Evolutionary conservation across 2,113 vertebrate genomes (phyloP).

Genomic region (Pseudopipra pipra): DNA sequence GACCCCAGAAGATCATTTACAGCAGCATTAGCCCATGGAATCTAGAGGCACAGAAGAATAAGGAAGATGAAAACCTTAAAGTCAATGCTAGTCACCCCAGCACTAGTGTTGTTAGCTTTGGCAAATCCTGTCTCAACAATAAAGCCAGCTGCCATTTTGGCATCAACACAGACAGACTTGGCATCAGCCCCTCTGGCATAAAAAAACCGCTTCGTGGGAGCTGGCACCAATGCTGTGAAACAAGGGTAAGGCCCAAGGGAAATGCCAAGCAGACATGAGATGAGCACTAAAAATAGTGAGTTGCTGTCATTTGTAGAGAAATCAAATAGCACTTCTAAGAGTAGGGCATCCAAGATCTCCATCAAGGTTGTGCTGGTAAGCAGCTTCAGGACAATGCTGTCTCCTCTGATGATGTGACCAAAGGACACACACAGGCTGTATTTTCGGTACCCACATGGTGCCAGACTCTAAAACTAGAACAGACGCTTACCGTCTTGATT

Average conservation of each 20-base stretch:
- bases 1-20: background rate
- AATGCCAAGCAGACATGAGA: conserved; percentile 44
- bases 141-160: conserved; percentile 57
- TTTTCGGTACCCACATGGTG: conserved; percentile 40
- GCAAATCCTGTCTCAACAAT: conserved; percentile 30
- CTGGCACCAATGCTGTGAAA: conserved; percentile 53
- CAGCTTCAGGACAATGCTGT: background rate
- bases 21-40: background rate
- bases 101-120: conserved; percentile 37
- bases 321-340: conserved; percentile 31
- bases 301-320: conserved; percentile 38
- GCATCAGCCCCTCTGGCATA: conserved; percentile 53
- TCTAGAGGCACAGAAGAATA: background rate
- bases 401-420: conserved; percentile 1
- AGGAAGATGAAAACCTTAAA: conserved; percentile 12
- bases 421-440: conserved; percentile 4
- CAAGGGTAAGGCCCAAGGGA: conserved; percentile 53
- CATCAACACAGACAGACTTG: conserved; percentile 51
- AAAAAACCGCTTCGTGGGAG: conserved; percentile 25
- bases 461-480: conserved; percentile 43
- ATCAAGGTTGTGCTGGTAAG: conserved; percentile 41
- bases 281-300: conserved; percentile 57
- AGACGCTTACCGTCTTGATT: background rate
- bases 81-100: background rate
- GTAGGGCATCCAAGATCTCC: background rate